A percentile compares a stretch with the other conserved stretches of the same genome.
phyloP scores from a whole-genome alignment of 2,113 vertebrate genomes.

The Zapus hudsonius region DNA sequence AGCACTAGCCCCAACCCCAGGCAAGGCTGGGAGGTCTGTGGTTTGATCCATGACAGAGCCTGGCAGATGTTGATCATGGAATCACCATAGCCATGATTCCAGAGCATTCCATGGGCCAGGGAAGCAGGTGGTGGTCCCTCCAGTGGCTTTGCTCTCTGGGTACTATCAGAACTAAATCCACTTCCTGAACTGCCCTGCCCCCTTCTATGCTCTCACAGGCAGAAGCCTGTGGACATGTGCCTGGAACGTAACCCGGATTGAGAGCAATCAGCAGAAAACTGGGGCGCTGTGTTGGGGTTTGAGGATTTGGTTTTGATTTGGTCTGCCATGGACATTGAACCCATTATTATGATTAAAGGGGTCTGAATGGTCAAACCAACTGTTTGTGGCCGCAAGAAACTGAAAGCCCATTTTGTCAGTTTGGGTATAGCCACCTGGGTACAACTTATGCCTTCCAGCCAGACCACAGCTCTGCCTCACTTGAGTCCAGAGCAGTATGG shows the following conservation, averaged over 20 bases:
- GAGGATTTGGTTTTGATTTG: background rate
- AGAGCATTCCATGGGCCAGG: accelerated
- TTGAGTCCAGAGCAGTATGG: background rate
- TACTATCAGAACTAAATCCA: background rate
- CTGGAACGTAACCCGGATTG: background rate
- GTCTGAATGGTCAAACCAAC: background rate
- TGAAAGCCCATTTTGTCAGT: too few relatives aligned
- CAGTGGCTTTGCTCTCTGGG: background rate
- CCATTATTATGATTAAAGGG: background rate
- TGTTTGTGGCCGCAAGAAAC: background rate
- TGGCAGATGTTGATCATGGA: accelerated
- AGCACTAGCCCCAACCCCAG: background rate
- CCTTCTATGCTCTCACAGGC: background rate
- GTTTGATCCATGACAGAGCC: background rate
- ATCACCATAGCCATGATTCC: too few relatives aligned
- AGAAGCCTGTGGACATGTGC: accelerated
- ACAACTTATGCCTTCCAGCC: background rate
- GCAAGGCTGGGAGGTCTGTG: background rate
- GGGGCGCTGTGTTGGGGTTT: background rate
- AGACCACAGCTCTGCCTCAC: accelerated
- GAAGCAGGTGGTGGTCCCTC: background rate
- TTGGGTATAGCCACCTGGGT: accelerated
- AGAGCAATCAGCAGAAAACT: background rate
- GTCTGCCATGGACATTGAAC: background rate
- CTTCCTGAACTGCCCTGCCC: too few relatives aligned